These are phyloP conservation scores for Oopsacas minuta DNA, from an alignment of 37 sponge, comb jelly and placozoan genomes.

Conservation along the genomic window DNA sequence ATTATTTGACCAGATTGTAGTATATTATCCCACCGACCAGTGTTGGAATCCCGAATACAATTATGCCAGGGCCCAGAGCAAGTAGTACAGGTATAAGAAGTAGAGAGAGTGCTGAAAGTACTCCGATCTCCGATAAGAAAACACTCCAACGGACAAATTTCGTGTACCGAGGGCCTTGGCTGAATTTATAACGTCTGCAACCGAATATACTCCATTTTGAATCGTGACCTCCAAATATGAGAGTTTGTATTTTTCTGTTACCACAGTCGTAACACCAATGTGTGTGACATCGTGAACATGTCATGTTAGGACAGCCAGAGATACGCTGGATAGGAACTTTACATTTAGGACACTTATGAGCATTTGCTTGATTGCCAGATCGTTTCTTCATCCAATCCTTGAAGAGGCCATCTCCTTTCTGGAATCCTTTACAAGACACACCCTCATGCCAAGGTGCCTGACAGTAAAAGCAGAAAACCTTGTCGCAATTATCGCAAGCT, in stretches of 20 bases:
- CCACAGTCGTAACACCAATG: constrained; percentile 76
- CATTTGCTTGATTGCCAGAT: constrained; percentile 30
- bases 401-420: constrained; percentile 10
- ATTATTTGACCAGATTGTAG: neutral
- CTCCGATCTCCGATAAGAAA: neutral
- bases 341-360: constrained; percentile 59
- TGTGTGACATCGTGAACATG: constrained; percentile 49
- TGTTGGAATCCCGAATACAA: constrained; percentile 3
- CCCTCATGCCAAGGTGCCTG: constrained; percentile 1
- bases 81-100: neutral
- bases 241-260: neutral
- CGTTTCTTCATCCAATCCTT: constrained; percentile 9
- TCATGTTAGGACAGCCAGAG: constrained; percentile 68
- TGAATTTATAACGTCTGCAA: neutral
- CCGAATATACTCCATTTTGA: constrained; percentile 10
- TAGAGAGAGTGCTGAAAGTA: neutral
- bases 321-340: constrained; percentile 51
- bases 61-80: neutral
- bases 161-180: neutral
- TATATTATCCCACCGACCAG: neutral
- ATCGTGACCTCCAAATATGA: neutral
- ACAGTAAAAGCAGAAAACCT: neutral
- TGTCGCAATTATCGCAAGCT: neutral
- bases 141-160: neutral
- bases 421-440: neutral